phyloP scores from a whole-genome alignment of 2,113 vertebrate genomes.

The Nymphicus hollandicus region DNA sequence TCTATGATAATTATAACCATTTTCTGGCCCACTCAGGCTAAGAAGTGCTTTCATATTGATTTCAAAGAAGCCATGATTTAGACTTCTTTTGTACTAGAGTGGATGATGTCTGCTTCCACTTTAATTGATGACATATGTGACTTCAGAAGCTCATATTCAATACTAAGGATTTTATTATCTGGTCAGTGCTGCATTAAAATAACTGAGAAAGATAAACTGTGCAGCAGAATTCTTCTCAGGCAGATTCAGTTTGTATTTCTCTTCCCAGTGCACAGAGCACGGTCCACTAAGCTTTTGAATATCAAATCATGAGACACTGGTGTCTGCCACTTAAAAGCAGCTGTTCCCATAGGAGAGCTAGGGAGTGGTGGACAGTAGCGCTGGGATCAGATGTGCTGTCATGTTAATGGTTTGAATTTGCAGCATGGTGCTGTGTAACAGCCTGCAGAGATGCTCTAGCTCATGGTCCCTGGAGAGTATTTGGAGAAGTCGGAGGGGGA shows the following conservation, averaged over 20 bases:
- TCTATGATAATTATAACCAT: neutral
- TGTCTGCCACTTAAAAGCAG: slow-evolving; percentile 54
- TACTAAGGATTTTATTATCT: slow-evolving; percentile 65
- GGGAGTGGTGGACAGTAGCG: slow-evolving; percentile 13
- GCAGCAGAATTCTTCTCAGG: slow-evolving; percentile 35
- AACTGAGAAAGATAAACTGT: slow-evolving; percentile 34
- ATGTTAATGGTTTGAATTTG: slow-evolving; percentile 76
- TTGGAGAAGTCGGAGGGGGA: neutral
- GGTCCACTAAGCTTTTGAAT: slow-evolving; percentile 60
- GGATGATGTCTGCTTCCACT: slow-evolving; percentile 43
- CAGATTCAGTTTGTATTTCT: slow-evolving; percentile 66
- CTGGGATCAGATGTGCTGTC: slow-evolving; percentile 71
- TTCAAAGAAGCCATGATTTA: slow-evolving; percentile 22
- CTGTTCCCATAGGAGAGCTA: slow-evolving; percentile 56
- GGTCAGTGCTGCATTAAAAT: slow-evolving; percentile 46
- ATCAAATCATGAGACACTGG: slow-evolving; percentile 39
- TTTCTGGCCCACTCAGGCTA: slow-evolving; percentile 3
- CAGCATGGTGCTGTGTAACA: slow-evolving; percentile 43
- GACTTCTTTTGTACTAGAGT: slow-evolving; percentile 32
- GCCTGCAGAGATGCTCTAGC: slow-evolving; percentile 44
- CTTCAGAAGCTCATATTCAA: slow-evolving; percentile 28
- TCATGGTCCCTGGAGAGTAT: neutral
- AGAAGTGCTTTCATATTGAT: slow-evolving; percentile 37
- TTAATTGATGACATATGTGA: slow-evolving; percentile 60
- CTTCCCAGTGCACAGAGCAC: slow-evolving; percentile 33